phyloP scores from a whole-genome alignment of 2,113 vertebrate species.

The Xiphorhynchus elegans region DNA sequence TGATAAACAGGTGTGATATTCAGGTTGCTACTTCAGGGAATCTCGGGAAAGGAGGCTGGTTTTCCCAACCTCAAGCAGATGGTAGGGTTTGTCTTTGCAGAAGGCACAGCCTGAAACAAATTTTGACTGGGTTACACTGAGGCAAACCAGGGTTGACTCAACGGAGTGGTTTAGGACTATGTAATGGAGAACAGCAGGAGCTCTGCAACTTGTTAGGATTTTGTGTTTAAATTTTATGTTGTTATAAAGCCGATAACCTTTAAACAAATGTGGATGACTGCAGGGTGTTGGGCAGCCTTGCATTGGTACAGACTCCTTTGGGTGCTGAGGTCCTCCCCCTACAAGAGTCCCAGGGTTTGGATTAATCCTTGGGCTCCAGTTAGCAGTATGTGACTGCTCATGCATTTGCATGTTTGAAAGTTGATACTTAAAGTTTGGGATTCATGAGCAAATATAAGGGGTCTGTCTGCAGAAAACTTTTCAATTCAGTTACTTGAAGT shows the following conservation, averaged over 20 bases:
- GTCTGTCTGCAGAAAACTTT: not conserved
- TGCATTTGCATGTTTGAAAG: not conserved
- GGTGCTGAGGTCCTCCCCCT: not conserved
- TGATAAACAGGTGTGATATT: conserved; percentile 66
- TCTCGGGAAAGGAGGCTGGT: conserved; percentile 5
- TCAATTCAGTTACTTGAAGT: not conserved
- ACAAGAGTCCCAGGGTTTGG: not conserved
- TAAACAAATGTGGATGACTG: not conserved
- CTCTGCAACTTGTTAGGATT: not conserved
- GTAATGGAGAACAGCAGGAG: not conserved
- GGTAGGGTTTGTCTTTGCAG: conserved; percentile 19
- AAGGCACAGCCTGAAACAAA: conserved; percentile 1
- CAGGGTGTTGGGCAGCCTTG: not conserved
- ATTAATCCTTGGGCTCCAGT: not conserved
- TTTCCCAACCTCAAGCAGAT: conserved; percentile 41
- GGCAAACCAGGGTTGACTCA: not conserved
- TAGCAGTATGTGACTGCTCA: not conserved
- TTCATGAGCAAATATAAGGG: not conserved
- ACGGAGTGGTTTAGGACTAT: not conserved
- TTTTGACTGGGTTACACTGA: not conserved
- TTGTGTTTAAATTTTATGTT: not conserved
- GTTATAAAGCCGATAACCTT: not conserved
- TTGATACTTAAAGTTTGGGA: not conserved
- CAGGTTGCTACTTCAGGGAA: conserved; percentile 52
- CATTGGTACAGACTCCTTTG: not conserved